Evolutionary conservation across 2,113 vertebrate species (phyloP).

Genomic region (Alaudala cheleensis): DNA sequence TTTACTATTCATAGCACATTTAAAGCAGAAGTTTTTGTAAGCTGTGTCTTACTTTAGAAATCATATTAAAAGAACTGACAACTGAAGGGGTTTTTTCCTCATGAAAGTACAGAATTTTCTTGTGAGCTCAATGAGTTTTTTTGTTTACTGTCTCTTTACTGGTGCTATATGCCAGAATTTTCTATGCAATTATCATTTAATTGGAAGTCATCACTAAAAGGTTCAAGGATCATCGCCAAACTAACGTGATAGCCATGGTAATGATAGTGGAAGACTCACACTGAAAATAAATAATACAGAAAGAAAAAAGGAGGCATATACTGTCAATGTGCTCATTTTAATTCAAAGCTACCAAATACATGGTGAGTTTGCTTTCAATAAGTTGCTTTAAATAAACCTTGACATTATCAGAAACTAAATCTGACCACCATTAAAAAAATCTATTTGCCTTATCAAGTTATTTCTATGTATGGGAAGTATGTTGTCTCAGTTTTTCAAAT

Average conservation of each 20-base stretch:
- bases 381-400: background rate
- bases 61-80: background rate
- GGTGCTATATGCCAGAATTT: background rate
- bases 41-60: background rate
- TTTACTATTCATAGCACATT: background rate
- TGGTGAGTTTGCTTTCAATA: background rate
- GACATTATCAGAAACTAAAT: background rate
- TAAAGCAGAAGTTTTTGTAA: background rate
- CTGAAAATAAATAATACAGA: background rate
- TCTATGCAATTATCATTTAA: background rate
- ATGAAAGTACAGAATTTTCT: background rate
- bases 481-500: background rate
- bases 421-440: background rate
- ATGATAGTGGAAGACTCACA: background rate
- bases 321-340: background rate
- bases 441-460: background rate
- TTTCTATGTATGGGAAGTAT: background rate
- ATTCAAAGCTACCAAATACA: background rate
- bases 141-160: background rate
- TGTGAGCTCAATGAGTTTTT: background rate
- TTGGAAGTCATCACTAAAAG: background rate
- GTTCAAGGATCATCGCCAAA: background rate
- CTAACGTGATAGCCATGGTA: background rate
- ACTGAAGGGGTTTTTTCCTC: background rate
- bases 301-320: background rate